Evolutionary conservation across 2,888 invertebrate species (phyloP), one percentile per base, ranked within the genome.

Genomic region (Drosophila ezoana): DNA sequence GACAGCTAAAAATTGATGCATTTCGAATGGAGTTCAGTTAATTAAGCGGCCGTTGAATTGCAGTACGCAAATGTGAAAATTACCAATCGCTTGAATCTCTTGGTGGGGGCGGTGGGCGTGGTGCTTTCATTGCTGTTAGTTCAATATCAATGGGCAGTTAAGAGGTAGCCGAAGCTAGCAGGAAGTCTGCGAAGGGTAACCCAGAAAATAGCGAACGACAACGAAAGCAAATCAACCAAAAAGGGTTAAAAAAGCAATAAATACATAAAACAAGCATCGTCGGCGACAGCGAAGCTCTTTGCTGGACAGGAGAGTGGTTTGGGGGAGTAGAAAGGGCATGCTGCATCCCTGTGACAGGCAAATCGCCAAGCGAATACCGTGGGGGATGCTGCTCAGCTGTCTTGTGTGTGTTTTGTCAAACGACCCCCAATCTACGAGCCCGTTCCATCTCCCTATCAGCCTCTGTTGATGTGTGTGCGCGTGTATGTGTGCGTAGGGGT

Each of bases 201-300:
- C 44, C 51, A 38, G 56, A 54, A 48, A 62, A 73, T 67, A 71
- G 64, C 63, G 51, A 70, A 52, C 56, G 66, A 72, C 64, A 80
- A 41, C 68, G 64, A 72, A 72, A 66, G 63, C 72, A 69, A 76
- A 74, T 71, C 68, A 71, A 72, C 67, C 48, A 76, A 87, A 81
- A 91, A 90, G 91, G 91, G 92, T 91, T 85, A 89, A 88, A 89
- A 91, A 90, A 89, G 90, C 91, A 87, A 91, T 91, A 91, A 91
- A 91, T 91, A 91, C 91, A 91, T 91, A 91, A 90, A 87, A 90
- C 90, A 90, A 91, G 91, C 81, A 88, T 83, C 81, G 76, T 78
- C 83, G 81, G 87, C 84, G 81, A 86, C 83, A 81, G 81, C 89
- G 86, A 87, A 91, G 91, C 90, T 90, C 89, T 89, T 90, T 89